Percentiles rank a stretch among this genome's conserved stretches.
Conservation (phyloP, 2,113 vertebrate genomes). For the Nannospalax galili region DNA sequence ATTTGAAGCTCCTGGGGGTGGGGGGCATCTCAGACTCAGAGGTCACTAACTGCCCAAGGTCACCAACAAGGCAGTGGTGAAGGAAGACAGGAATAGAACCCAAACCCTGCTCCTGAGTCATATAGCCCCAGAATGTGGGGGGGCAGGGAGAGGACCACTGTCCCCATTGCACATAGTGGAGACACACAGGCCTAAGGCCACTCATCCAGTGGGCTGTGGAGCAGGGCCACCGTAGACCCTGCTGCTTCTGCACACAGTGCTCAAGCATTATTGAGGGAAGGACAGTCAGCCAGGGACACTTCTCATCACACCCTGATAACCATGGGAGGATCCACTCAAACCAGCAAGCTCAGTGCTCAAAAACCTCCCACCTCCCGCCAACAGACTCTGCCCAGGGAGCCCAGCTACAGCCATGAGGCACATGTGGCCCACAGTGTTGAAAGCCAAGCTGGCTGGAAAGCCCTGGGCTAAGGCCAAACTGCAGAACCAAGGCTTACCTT, state of each 20-base stretch:
- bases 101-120: background rate
- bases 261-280: background rate
- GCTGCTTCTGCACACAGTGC: background rate
- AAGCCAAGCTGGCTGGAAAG: background rate
- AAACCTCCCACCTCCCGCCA: background rate
- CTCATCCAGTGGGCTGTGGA: background rate
- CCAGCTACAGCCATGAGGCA: background rate
- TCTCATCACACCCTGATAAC: background rate
- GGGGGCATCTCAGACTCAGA: background rate
- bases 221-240: rapidly evolving
- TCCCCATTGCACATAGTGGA: background rate
- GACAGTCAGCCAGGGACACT: background rate
- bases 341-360: background rate
- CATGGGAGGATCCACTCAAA: background rate
- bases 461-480: background rate
- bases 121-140: background rate
- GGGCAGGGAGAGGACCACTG: rapidly evolving
- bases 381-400: background rate
- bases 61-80: background rate
- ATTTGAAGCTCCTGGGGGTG: background rate
- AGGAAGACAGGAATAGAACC: background rate
- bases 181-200: background rate
- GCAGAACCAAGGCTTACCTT: conserved; percentile 87
- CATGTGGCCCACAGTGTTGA: background rate
- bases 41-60: background rate